phyloP scores from a whole-genome alignment of 2,113 vertebrate species.

The Bothrops jararaca region DNA sequence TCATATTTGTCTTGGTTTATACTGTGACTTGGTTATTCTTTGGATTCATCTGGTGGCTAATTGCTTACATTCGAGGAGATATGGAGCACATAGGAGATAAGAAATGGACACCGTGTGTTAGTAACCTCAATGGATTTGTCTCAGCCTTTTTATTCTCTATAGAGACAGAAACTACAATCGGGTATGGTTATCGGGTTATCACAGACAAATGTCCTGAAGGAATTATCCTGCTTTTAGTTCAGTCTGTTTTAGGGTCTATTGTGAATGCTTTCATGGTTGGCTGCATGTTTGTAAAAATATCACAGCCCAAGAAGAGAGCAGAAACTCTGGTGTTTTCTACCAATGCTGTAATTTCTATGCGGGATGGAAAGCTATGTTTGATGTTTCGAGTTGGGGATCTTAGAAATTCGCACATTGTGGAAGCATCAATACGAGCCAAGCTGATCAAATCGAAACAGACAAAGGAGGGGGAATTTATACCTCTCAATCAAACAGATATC shows the following conservation, averaged over 20 bases:
- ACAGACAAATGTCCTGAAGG: constrained; percentile 98
- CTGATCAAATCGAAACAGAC: constrained; percentile 99
- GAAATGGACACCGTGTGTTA: constrained; percentile 93
- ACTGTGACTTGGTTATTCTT: constrained; percentile 98
- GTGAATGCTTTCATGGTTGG: constrained; percentile 99
- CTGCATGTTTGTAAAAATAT: constrained; percentile 99
- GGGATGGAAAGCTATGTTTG: constrained; percentile 93
- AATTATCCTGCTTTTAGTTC: constrained; percentile 91
- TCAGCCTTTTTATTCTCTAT: constrained; percentile 98
- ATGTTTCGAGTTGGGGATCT: constrained; percentile 99
- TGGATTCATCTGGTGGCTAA: constrained; percentile 99
- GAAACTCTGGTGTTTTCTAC: constrained; percentile 98
- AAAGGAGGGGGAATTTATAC: constrained; percentile 98
- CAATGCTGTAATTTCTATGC: constrained; percentile 93
- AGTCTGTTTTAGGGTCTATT: constrained; percentile 97
- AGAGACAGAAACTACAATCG: constrained; percentile 98
- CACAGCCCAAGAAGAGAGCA: constrained; percentile 97
- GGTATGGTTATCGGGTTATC: constrained; percentile 98
- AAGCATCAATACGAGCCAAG: constrained; percentile 97
- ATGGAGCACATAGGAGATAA: constrained; percentile 91
- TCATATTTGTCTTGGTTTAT: constrained; percentile 98
- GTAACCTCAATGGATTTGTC: constrained; percentile 95
- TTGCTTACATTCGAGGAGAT: constrained; percentile 93
- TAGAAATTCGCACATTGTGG: constrained; percentile 98
- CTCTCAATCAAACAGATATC: constrained; percentile 97